Evolutionary conservation across 2,113 vertebrate species (phyloP).

Genomic region (Probosciger aterrimus): DNA sequence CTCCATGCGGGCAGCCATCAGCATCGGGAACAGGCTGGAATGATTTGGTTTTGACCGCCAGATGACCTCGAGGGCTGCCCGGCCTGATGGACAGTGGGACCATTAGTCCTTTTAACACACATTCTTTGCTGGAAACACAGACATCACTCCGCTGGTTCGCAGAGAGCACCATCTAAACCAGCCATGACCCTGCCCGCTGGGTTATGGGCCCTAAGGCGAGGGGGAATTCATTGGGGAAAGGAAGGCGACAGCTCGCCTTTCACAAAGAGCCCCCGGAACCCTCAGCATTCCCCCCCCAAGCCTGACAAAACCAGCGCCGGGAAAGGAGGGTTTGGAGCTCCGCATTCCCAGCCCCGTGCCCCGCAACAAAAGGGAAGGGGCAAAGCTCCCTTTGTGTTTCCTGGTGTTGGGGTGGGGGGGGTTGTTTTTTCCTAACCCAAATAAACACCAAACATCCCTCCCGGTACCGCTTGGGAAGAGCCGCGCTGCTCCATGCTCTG

Average conservation of each 20-base stretch:
- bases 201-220: slow-evolving; percentile 28
- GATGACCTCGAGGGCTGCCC: slow-evolving; percentile 76
- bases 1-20: slow-evolving; percentile 18
- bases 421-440: neutral
- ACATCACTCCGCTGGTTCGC: slow-evolving; percentile 25
- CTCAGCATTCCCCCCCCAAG: neutral
- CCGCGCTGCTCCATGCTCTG: neutral
- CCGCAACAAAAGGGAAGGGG: neutral
- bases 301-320: slow-evolving; percentile 1
- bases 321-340: neutral
- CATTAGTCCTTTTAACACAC: slow-evolving; percentile 75
- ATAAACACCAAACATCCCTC: neutral
- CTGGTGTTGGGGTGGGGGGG: neutral
- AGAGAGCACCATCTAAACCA: slow-evolving; percentile 42
- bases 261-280: slow-evolving; percentile 23
- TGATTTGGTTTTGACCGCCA: slow-evolving; percentile 80
- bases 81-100: slow-evolving; percentile 75
- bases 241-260: neutral
- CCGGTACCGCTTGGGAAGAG: accelerated
- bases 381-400: neutral
- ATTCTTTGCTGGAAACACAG: slow-evolving; percentile 75
- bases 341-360: neutral
- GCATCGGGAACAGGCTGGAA: slow-evolving; percentile 66
- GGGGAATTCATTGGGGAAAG: slow-evolving; percentile 17
- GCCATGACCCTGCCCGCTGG: slow-evolving; percentile 50